Evolutionary conservation across 2,113 vertebrate genomes (phyloP).

Genomic region (Elephas maximus): DNA sequence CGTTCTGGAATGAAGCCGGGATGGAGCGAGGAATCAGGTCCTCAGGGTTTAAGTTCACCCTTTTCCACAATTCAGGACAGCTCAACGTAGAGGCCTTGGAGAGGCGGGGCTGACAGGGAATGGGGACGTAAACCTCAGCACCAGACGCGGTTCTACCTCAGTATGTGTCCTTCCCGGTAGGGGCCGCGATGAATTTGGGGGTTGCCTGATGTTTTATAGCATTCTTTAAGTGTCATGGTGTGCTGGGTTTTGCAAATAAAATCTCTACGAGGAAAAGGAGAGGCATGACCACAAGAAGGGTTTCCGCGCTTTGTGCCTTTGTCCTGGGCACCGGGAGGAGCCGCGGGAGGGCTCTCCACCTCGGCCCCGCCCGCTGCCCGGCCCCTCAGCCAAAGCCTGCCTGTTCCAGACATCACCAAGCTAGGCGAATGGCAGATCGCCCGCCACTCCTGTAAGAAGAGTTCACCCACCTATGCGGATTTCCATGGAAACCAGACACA

Average conservation of each 20-base stretch:
- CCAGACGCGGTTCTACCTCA: no score
- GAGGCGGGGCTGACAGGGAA: no score
- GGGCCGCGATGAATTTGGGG: not conserved
- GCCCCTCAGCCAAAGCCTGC: no score
- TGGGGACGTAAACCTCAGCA: no score
- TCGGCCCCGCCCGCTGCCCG: no score
- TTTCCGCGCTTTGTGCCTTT: not conserved
- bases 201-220: not conserved
- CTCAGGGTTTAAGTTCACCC: not conserved
- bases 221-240: not conserved
- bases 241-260: not conserved
- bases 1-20: not conserved
- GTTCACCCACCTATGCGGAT: conserved; percentile 46
- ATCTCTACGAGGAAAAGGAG: not conserved
- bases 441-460: not conserved
- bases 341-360: no score
- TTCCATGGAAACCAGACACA: conserved; percentile 75
- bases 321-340: no score
- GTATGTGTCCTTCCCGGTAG: no score
- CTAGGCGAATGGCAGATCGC: conserved; percentile 60
- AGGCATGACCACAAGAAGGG: no score
- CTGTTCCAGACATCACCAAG: not conserved
- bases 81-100: not conserved
- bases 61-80: no score
- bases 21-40: not conserved